Percentiles rank a stretch among this genome's conserved stretches.
Evolutionary conservation across 23 tunicate species (phyloP).

Genomic region (Trididemnum nubilum): DNA sequence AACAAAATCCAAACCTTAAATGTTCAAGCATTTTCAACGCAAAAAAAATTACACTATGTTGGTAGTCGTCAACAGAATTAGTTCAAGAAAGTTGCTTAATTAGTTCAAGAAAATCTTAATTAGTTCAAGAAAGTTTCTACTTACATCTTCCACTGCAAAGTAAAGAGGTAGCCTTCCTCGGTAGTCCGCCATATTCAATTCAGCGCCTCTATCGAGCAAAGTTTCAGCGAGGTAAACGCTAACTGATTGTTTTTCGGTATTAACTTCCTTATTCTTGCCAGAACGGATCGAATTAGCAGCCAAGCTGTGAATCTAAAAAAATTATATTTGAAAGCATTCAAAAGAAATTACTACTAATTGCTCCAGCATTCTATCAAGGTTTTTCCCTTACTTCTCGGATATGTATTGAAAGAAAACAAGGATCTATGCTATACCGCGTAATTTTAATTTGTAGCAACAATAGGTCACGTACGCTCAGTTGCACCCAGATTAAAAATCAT

Average conservation of each 20-base stretch:
- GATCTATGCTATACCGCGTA: no score
- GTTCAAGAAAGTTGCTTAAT: no score
- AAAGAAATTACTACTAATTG: not conserved
- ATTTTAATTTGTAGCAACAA: no score
- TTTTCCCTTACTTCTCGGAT: not conserved
- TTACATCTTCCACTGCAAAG: conserved; percentile 93
- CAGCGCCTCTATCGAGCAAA: conserved; percentile 80
- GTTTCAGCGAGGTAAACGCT: conserved; percentile 76
- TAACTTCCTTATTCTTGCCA: conserved; percentile 39
- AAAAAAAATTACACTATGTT: no score
- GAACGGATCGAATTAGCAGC: conserved; percentile 64
- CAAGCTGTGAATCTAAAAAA: conserved; percentile 73
- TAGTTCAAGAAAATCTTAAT: no score
- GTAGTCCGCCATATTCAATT: conserved; percentile 88
- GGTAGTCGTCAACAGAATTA: no score
- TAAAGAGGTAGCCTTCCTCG: conserved; percentile 83
- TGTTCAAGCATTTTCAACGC: no score
- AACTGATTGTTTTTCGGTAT: conserved; percentile 55
- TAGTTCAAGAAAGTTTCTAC: no score
- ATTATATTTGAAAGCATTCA: not conserved
- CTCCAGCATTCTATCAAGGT: not conserved
- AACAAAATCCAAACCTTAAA: no score
- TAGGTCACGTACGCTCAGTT: no score
- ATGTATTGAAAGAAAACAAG: not conserved
- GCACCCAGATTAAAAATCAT: no score